Conservation (phyloP, 1,140 invertebrate genomes). For the Drosophila oshimai region DNA sequence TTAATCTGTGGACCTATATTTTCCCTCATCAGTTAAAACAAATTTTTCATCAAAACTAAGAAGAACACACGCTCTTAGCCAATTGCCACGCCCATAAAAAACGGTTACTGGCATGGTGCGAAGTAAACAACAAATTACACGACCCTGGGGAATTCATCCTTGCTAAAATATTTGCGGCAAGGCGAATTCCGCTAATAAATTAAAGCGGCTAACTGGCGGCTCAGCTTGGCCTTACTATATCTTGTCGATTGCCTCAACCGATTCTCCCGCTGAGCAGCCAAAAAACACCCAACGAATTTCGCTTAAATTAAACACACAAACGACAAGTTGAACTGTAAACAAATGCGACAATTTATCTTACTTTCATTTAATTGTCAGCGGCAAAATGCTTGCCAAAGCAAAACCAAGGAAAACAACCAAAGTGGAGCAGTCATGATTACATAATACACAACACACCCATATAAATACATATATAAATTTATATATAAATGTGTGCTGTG, state of each 20-base stretch:
- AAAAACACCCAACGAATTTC: constrained; percentile 26
- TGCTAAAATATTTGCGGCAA: constrained; percentile 66
- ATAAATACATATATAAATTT: background rate
- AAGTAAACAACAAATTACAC: constrained; percentile 57
- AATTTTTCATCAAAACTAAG: background rate
- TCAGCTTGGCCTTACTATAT: constrained; percentile 30
- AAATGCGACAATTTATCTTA: constrained; percentile 81
- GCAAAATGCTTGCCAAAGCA: constrained; percentile 68
- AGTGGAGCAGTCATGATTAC: constrained; percentile 43
- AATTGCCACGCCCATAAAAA: constrained; percentile 12
- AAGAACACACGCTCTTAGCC: background rate
- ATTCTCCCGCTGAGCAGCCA: background rate
- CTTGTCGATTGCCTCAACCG: constrained; percentile 19
- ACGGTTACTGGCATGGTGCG: constrained; percentile 15
- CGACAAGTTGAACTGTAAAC: constrained; percentile 77
- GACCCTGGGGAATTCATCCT: constrained; percentile 63
- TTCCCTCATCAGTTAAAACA: background rate
- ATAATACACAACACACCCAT: constrained; percentile 28
- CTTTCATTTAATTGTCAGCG: constrained; percentile 79
- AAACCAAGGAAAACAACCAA: constrained; percentile 43
- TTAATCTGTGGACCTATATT: background rate
- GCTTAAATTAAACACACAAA: constrained; percentile 62
- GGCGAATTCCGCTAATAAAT: constrained; percentile 58
- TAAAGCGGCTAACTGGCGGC: constrained; percentile 55
- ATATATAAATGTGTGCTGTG: constrained; percentile 1